Base-by-base conservation (phyloP, 2,113 vertebrate genomes). In the Phaethon lepturus region DNA sequence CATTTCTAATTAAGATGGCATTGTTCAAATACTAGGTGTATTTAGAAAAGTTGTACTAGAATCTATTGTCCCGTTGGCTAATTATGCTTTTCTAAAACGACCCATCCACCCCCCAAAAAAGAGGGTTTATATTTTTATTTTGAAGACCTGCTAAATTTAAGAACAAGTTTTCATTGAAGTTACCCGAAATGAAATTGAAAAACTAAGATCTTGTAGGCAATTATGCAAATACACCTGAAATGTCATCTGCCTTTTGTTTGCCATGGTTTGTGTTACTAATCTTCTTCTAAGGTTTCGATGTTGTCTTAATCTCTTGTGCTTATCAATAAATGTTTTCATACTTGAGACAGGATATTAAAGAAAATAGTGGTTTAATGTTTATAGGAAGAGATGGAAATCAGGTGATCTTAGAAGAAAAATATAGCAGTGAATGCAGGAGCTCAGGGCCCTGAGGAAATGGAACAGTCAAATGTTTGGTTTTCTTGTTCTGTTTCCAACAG, bases 191-290 rank as follows among this genome's bases (percentile, higher is more conserved):
- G 2, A 94, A 95, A 92, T 40, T 95, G 35, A 58, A 88, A 72
- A 94, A 25, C 22, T 1, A 68, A 60, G 42, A 10, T 67, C 20
- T 80, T 68, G 17, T n/a, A 78, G 79, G 33, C 66, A 84, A 55
- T 92, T 84, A 74, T 49, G 60, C 78, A 96, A 97, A 97, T 97
- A 95, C 96, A 97, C 91, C 97, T 97, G 91, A 95, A 98, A 98
- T 98, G 95, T 96, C 97, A 98, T 96, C 98, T 96, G 95, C 97
- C 96, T 97, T 96, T 86, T 89, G 95, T 95, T 98, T 98, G 97
- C 95, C 90, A 90, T 97, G 93, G 94, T 93, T 97, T 98, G 96
- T 97, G 94, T 96, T 97, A 97, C 98, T 98, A 95, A 97, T 95
- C 90, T 96, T 91, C 87, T 93, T 95, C 53, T 91, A 52, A 94